These are phyloP conservation scores for Himalopsyche kuldschensis DNA, from an alignment of 2,888 invertebrate species.

Conservation along the genomic window DNA sequence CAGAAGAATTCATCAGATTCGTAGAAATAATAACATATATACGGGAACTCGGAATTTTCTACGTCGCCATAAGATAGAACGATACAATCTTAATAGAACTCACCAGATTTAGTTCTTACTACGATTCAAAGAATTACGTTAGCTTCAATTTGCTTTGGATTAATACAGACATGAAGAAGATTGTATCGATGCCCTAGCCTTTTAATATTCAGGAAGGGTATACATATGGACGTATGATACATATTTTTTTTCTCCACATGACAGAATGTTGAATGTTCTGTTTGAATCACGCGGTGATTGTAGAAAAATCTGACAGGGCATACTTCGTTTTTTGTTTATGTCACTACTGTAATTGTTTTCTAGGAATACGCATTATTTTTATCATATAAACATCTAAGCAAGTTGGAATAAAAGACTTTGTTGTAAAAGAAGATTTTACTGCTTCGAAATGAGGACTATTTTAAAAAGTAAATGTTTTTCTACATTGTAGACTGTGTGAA, in stretches of 20 bases:
- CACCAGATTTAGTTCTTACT: conserved; percentile 1
- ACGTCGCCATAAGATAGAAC: background rate
- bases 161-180: background rate
- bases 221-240: background rate
- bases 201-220: background rate
- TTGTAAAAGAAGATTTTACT: too few relatives aligned
- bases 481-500: too few relatives aligned
- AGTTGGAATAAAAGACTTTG: too few relatives aligned
- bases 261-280: background rate
- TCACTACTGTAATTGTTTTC: background rate
- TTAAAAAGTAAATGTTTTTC: too few relatives aligned
- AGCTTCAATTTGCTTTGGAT: background rate
- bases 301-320: background rate
- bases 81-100: conserved; percentile 30
- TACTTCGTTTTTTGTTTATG: background rate
- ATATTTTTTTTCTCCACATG: background rate
- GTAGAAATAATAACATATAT: background rate
- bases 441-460: too few relatives aligned
- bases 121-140: background rate
- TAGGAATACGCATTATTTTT: background rate
- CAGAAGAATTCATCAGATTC: background rate
- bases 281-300: background rate
- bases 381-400: background rate
- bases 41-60: background rate
- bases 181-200: background rate